A percentile compares a stretch with the other conserved stretches of the same genome.
Conservation (phyloP, 2,113 vertebrate species). For the Datnioides undecimradiatus region DNA sequence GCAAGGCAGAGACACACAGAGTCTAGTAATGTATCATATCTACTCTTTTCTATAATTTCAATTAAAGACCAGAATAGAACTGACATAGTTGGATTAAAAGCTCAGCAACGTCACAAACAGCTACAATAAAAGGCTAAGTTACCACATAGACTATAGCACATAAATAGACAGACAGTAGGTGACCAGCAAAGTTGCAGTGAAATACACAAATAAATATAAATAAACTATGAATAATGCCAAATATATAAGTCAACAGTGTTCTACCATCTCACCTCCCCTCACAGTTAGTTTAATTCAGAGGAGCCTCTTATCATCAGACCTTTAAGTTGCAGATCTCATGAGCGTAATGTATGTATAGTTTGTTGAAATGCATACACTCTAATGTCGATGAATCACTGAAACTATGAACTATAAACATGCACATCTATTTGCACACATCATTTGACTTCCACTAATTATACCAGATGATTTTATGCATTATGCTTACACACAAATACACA, state of each 20-base stretch:
- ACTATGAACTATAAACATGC: not conserved
- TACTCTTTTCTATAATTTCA: not conserved
- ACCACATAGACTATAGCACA: not conserved
- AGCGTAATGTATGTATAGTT: conserved; percentile 13
- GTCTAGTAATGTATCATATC: conserved; percentile 49
- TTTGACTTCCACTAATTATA: conserved; percentile 31
- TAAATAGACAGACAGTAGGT: too few species aligned
- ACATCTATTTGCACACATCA: not conserved
- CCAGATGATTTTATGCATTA: conserved; percentile 1
- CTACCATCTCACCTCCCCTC: not conserved
- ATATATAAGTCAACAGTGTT: not conserved
- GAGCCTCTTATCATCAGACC: not conserved
- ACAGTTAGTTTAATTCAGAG: not conserved
- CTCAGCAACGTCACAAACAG: not conserved
- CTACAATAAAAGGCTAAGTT: not conserved
- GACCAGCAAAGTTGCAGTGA: not conserved
- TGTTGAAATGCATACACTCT: not conserved
- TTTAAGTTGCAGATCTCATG: not conserved
- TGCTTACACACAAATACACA: not conserved
- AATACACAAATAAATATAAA: not conserved
- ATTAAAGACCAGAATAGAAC: not conserved
- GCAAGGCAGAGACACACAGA: conserved; percentile 52
- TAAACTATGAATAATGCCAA: not conserved
- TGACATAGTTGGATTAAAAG: not conserved
- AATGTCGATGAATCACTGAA: not conserved